Base-by-base conservation (phyloP, 2,113 vertebrate species). In the Lamprologus tigripictilis region DNA sequence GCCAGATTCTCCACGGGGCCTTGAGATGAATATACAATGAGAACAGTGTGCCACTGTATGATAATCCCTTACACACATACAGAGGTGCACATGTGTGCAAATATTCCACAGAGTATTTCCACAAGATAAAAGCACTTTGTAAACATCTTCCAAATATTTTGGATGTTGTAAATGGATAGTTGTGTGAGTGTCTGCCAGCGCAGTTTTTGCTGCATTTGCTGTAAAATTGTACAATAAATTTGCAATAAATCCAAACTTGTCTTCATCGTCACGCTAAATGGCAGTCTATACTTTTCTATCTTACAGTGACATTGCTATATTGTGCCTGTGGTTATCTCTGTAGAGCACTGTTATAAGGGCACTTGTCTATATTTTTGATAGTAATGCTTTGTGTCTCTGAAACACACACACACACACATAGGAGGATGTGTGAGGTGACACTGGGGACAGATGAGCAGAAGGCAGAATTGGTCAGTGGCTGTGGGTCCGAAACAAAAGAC, bases 381-480 rank as follows among this genome's bases (percentile, higher is more conserved):
- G 13, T 58, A 51, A 86, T 68, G 51, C 35, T 83, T 17, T 86
- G 33, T 37, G 11, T 58, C 63, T 49, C 12, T 49, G 21, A 55
- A 71, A 79, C 14, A 2, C 28, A 19, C 8, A 23, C n/a, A 6
- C 19, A 23, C 63, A 68, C 8, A 45, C 37, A 47, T 3, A 76
- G 6, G 81, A 91, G 88, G 83, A 90, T 89, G 90, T 68, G 91
- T 31, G 92, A 92, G 93, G 93, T 95, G 92, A 92, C 92, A 94
- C 92, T 47, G 87, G 89, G 93, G 94, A 91, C 93, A 93, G 92
- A 95, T 93, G 94, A 97, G 94, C 96, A 95, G 95, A 96, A 95
- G 94, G 96, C 95, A 95, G 91, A 87, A 93, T 90, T 73, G 82
- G 94, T 89, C 91, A 86, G 93, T 71, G 89, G 90, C 89, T 57